A percentile compares a stretch with the other conserved stretches of the same genome.
phyloP scores from a whole-genome alignment of 1,140 invertebrate genomes.

The Ceratina calcarata region DNA sequence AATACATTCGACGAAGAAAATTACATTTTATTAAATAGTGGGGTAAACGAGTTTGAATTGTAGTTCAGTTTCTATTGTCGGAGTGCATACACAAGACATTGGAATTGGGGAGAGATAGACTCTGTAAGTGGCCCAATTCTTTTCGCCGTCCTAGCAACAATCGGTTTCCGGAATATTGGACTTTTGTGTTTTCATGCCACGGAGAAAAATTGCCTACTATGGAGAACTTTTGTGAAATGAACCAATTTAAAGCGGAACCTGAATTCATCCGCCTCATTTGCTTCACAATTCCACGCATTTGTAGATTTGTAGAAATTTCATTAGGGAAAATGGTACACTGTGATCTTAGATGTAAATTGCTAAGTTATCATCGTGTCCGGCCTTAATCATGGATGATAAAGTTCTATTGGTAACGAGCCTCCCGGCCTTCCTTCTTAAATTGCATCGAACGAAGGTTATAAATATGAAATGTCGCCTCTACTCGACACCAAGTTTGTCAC shows the following conservation, averaged over 20 bases:
- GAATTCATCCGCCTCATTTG: constrained; percentile 9
- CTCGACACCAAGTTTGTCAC: background rate
- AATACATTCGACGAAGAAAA: background rate
- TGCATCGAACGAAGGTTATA: constrained; percentile 31
- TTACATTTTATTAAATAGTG: background rate
- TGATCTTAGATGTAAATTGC: constrained; percentile 29
- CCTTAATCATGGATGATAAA: constrained; percentile 49
- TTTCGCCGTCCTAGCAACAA: background rate
- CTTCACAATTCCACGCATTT: constrained; percentile 8
- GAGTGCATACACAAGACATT: background rate
- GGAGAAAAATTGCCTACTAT: background rate
- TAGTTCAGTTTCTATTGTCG: background rate
- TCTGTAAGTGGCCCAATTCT: constrained; percentile 13
- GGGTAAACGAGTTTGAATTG: background rate
- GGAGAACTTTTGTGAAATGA: constrained; percentile 34
- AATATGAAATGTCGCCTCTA: constrained; percentile 10
- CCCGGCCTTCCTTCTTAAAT: constrained; percentile 34
- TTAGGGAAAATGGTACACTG: constrained; percentile 26
- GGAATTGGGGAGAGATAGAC: constrained; percentile 6
- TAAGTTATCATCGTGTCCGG: constrained; percentile 30
- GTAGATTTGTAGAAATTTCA: constrained; percentile 41
- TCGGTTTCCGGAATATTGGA: constrained; percentile 10
- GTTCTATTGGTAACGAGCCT: constrained; percentile 40
- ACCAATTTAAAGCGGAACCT: constrained; percentile 47
- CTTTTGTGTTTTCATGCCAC: constrained; percentile 11